Evolutionary conservation across 2,113 vertebrate genomes (phyloP), one percentile per base, ranked within the genome.

Genomic region (Oryzias woworae): DNA sequence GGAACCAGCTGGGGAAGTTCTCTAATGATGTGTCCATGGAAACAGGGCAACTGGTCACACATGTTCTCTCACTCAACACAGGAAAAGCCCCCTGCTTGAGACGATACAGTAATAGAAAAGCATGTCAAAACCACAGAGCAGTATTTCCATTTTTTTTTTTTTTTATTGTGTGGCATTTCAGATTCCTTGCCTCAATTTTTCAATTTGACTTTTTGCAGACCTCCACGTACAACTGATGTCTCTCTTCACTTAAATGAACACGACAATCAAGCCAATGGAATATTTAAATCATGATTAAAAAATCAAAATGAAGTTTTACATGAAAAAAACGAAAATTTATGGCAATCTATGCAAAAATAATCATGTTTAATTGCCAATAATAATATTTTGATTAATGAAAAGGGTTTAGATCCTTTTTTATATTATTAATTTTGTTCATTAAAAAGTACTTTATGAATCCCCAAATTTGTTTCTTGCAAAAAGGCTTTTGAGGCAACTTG

Each of bases 11-110:
- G 87, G 83, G 86, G 80, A 81, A 69, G 68, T 87, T 84, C 64
- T 74, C 73, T 87, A 85, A 85, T 87, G 87, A 90, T 74, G 89
- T 92, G 90, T 84, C 90, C 88, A 90, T 91, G 88, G 88, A 89
- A 92, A 90, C 88, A 65, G 85, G 87, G 82, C 76, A 66, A 76
- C 75, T 81, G 77, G 73, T 86, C 81, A 87, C 82, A 82, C 78
- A 69, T 85, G 75, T 83, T 70, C 79, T 73, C 67, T 84, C 81
- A 71, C 55, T 75, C 75, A 59, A 58, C 59, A 72, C 51, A 56
- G 69, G 62, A 63, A 70, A 81, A 77, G 72, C 75, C 66, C 73
- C 67, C 65, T 82, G 66, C 67, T 61, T 24, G 15, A 41, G 62
- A 73, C 73, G 57, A 51, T 71, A 47, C 57, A 62, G 70, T 20